Conservation (phyloP, 2,888 invertebrate genomes). For the Tetheella fluctuosa region DNA sequence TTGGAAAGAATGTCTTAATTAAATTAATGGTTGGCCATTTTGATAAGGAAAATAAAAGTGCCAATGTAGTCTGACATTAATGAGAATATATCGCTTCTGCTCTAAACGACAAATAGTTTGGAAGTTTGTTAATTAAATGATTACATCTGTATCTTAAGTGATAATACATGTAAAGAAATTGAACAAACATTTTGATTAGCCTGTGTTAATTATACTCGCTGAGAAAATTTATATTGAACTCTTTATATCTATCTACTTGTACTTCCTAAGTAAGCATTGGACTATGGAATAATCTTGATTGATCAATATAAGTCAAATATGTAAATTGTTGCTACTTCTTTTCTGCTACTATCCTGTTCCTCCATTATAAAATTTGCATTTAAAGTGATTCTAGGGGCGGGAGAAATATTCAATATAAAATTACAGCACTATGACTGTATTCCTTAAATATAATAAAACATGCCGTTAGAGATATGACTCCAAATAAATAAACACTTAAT, state of each 20-base stretch:
- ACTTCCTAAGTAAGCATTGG: neutral
- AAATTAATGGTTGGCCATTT: conserved; percentile 77
- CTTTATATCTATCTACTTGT: neutral
- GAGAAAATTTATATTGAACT: neutral
- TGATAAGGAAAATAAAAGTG: conserved; percentile 67
- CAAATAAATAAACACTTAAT: conserved; percentile 4
- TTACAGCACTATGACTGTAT: neutral
- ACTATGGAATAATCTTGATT: too few species aligned
- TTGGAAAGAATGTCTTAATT: conserved; percentile 76
- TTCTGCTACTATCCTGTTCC: too few species aligned
- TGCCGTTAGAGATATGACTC: neutral
- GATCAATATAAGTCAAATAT: too few species aligned
- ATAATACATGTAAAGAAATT: neutral
- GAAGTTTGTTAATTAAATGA: conserved; percentile 10
- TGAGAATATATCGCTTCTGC: conserved; percentile 65
- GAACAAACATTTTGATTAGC: neutral
- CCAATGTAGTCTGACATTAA: conserved; percentile 67
- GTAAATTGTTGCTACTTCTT: too few species aligned
- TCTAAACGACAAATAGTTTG: conserved; percentile 13
- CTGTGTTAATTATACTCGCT: neutral
- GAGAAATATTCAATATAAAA: too few species aligned
- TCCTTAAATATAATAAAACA: neutral
- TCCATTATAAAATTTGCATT: too few species aligned
- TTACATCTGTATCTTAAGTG: conserved; percentile 1
- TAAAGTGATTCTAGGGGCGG: too few species aligned